Conservation (phyloP, 2,888 invertebrate genomes). For the Lottia scabra region DNA sequence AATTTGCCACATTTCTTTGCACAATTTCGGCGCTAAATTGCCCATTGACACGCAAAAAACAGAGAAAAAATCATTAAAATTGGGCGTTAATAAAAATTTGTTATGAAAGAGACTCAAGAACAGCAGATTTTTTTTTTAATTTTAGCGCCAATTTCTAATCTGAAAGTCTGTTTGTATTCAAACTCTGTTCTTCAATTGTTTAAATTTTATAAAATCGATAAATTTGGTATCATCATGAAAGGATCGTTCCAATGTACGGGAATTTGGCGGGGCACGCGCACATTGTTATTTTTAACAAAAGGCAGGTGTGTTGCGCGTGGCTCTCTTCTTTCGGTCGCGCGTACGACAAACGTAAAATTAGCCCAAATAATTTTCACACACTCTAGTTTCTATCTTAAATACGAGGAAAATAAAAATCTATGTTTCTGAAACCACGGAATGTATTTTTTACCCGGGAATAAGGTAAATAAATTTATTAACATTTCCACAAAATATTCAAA, state of each 20-base stretch:
- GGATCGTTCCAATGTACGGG: neutral
- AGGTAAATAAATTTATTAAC: no score
- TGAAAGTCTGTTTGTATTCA: neutral
- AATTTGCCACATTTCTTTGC: no score
- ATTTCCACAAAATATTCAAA: no score
- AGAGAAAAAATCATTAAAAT: neutral
- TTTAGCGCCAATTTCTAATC: neutral
- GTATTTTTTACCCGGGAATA: no score
- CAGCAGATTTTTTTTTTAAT: neutral
- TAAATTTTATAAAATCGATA: neutral
- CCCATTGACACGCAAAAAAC: neutral
- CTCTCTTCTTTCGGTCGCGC: neutral
- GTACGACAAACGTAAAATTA: neutral
- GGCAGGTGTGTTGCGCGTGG: slow-evolving; percentile 5
- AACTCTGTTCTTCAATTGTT: neutral
- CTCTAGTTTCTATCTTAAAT: neutral
- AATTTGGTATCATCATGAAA: neutral
- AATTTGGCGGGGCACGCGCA: slow-evolving; percentile 5
- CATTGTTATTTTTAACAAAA: slow-evolving; percentile 1
- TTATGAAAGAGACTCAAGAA: no score
- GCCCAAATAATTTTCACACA: slow-evolving; percentile 1
- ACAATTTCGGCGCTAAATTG: neutral
- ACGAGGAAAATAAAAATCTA: no score
- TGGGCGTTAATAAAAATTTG: no score
- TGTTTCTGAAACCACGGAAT: no score